Conservation (phyloP, 2,113 vertebrate species). For the Caloenas nicobarica region DNA sequence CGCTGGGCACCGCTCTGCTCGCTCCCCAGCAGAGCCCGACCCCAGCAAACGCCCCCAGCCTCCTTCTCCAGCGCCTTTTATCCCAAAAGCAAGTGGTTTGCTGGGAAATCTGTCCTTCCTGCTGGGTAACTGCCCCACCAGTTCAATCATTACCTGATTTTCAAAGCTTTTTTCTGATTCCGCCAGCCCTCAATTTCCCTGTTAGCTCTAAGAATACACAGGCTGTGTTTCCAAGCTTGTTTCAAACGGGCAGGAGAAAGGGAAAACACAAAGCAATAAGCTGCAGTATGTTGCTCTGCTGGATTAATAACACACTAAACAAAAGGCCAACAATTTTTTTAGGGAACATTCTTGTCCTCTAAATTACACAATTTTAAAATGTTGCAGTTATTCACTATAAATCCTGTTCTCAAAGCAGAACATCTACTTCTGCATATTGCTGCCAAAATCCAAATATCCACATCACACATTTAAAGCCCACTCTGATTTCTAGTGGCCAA, state of each 20-base stretch:
- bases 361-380: not conserved
- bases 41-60: not conserved
- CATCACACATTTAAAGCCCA: not conserved
- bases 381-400: not conserved
- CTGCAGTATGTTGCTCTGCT: not conserved
- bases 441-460: not conserved
- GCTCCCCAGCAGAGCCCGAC: not conserved
- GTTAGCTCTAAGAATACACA: not conserved
- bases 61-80: not conserved
- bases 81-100: not conserved
- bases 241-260: not conserved
- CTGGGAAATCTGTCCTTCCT: not conserved
- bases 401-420: not conserved
- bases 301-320: not conserved
- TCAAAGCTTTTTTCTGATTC: not conserved
- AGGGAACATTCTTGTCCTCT: not conserved
- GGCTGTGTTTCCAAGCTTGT: not conserved
- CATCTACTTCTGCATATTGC: not conserved
- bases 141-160: not conserved
- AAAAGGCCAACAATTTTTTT: not conserved
- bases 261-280: not conserved
- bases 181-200: not conserved
- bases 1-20: not conserved
- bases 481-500: not conserved
- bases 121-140: not conserved